These are phyloP conservation scores for Myotis planiceps DNA, from an alignment of 2,797 vertebrate genomes.

Conservation along the genomic window DNA sequence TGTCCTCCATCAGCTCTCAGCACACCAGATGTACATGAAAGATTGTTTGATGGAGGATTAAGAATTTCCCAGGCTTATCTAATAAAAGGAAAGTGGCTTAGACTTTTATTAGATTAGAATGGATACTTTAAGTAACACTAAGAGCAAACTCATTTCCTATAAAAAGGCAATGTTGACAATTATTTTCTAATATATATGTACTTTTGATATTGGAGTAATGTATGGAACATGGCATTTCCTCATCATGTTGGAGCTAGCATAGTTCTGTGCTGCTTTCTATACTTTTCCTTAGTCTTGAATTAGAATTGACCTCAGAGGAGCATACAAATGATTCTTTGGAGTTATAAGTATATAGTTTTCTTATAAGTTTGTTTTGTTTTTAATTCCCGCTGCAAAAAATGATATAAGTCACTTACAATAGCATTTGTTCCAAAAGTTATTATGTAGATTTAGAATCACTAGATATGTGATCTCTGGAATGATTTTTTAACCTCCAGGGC, in stretches of 20 bases:
- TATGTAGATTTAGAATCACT: slow-evolving; percentile 47
- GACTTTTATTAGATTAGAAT: not conserved
- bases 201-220: not conserved
- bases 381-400: not conserved
- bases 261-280: not conserved
- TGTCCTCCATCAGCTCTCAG: not conserved
- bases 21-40: not conserved
- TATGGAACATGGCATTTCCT: not conserved
- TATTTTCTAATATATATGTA: not conserved
- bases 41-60: not conserved
- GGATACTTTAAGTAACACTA: not conserved
- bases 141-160: not conserved
- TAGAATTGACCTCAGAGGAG: not conserved
- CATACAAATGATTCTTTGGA: not conserved
- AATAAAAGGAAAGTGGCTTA: not conserved
- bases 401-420: not conserved
- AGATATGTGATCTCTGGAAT: slow-evolving; percentile 43
- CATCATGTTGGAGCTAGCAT: fast-evolving
- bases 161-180: not conserved
- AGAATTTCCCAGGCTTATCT: not conserved
- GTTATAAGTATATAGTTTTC: not conserved
- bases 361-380: slow-evolving; percentile 22
- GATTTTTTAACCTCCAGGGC: slow-evolving; percentile 41
- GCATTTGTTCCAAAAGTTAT: slow-evolving; percentile 49
- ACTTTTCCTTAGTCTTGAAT: not conserved